phyloP scores from a whole-genome alignment of 2,113 vertebrate species.

The Phainopepla nitens region DNA sequence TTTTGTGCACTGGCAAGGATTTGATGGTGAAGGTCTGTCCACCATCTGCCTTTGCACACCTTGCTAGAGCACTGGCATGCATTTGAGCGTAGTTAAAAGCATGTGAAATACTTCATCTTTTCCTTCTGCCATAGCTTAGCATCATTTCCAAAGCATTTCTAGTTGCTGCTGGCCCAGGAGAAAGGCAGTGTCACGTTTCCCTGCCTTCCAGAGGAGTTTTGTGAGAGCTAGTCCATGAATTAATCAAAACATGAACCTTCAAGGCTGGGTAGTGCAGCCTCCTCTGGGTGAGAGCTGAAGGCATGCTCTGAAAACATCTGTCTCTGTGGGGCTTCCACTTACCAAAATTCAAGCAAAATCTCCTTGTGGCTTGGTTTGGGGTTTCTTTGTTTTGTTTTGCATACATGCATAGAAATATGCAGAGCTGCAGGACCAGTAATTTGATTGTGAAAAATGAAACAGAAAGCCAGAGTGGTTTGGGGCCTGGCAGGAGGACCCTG shows the following conservation, averaged over 20 bases:
- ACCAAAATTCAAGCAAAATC: not conserved
- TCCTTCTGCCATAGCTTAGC: not conserved
- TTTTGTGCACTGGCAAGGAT: not conserved
- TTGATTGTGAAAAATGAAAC: not conserved
- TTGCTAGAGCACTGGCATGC: not conserved
- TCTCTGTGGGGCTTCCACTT: not conserved
- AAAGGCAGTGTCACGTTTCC: not conserved
- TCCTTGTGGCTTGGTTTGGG: not conserved
- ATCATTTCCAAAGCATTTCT: not conserved
- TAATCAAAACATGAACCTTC: not conserved
- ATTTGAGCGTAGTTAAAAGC: not conserved
- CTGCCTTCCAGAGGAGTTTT: not conserved
- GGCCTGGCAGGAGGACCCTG: not conserved
- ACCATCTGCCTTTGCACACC: not conserved
- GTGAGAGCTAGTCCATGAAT: not conserved
- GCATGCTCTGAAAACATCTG: rapidly evolving
- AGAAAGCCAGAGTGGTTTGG: not conserved
- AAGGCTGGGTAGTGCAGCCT: not conserved
- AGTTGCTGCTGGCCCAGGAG: not conserved
- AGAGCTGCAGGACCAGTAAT: not conserved
- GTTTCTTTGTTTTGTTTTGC: not conserved
- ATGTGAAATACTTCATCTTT: not conserved
- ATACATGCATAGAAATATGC: not conserved
- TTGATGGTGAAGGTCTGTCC: not conserved
- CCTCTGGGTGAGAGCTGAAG: not conserved